phyloP scores from a whole-genome alignment of 2,797 vertebrate species.

The Lepilemur ruficaudatus region DNA sequence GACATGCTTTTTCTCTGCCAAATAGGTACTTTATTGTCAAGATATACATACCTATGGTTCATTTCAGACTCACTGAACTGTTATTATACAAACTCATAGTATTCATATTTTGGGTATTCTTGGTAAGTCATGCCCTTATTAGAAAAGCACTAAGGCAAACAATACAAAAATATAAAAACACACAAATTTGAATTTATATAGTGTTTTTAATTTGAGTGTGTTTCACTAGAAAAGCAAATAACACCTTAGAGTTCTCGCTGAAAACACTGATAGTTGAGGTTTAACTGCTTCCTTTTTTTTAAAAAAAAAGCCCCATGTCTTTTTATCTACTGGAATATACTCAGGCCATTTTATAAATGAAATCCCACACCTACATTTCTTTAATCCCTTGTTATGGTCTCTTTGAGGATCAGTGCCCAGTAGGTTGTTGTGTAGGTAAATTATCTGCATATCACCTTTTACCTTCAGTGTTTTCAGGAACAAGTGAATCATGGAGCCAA shows the following conservation, averaged over 20 bases:
- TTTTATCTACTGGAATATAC: not conserved
- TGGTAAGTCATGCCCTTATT: not conserved
- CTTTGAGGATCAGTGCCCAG: not conserved
- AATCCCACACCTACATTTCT: too few species aligned
- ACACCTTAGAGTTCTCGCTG: not conserved
- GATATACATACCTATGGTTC: constrained; percentile 1
- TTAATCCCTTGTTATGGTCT: not conserved
- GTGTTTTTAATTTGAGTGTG: not conserved
- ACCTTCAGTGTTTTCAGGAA: not conserved
- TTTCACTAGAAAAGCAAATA: constrained; percentile 1
- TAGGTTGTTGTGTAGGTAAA: not conserved
- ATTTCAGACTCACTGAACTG: constrained; percentile 42
- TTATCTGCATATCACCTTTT: not conserved
- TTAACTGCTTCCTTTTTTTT: not conserved
- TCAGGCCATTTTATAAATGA: not conserved
- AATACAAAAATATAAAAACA: not conserved
- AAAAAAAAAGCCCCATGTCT: not conserved
- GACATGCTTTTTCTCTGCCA: constrained; percentile 11
- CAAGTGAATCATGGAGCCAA: not conserved
- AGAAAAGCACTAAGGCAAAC: not conserved
- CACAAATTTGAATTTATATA: not conserved
- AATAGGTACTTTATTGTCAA: not conserved
- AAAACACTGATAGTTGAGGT: not conserved
- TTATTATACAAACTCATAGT: not conserved
- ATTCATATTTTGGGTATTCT: not conserved